phyloP scores from a whole-genome alignment of 2,888 invertebrate species.

The Oscheius sp. region DNA sequence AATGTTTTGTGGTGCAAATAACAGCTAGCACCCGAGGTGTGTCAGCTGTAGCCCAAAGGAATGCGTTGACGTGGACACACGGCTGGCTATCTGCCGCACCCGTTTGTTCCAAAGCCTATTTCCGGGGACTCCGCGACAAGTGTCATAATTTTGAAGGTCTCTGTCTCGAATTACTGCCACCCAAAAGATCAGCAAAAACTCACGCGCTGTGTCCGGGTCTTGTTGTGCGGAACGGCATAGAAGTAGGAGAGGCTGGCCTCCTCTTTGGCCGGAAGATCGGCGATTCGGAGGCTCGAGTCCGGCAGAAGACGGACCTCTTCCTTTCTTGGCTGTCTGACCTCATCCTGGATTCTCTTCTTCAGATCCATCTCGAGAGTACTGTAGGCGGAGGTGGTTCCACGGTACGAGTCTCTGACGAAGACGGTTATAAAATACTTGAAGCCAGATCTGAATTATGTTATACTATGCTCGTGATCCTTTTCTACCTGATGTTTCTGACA shows the following conservation, averaged over 20 bases:
- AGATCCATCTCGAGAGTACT: slow-evolving; percentile 47
- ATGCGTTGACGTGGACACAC: slow-evolving; percentile 35
- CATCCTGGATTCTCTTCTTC: slow-evolving; percentile 36
- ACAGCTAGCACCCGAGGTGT: slow-evolving; percentile 9
- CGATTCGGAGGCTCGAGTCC: slow-evolving; percentile 37
- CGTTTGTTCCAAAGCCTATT: neutral
- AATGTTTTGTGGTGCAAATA: slow-evolving; percentile 20
- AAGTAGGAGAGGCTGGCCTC: slow-evolving; percentile 46
- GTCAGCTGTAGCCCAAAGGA: slow-evolving; percentile 34
- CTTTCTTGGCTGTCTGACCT: slow-evolving; percentile 32
- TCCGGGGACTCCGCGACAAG: neutral
- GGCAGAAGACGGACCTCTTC: slow-evolving; percentile 38
- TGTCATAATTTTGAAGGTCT: slow-evolving; percentile 14
- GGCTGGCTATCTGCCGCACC: slow-evolving; percentile 23
- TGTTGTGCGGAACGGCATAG: slow-evolving; percentile 43
- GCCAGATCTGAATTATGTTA: slow-evolving; percentile 40
- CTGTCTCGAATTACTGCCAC: slow-evolving; percentile 8
- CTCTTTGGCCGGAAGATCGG: slow-evolving; percentile 43
- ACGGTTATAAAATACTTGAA: slow-evolving; percentile 56
- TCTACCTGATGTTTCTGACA: slow-evolving; percentile 47
- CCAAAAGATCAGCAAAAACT: slow-evolving; percentile 6
- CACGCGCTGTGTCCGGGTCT: slow-evolving; percentile 29
- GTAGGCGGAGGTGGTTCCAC: slow-evolving; percentile 56
- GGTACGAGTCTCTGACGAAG: slow-evolving; percentile 55
- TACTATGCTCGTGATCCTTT: neutral